Evolutionary conservation across 2,888 invertebrate species (phyloP), one percentile per base, ranked within the genome.

Genomic region (Zhuqinia jingwanae): DNA sequence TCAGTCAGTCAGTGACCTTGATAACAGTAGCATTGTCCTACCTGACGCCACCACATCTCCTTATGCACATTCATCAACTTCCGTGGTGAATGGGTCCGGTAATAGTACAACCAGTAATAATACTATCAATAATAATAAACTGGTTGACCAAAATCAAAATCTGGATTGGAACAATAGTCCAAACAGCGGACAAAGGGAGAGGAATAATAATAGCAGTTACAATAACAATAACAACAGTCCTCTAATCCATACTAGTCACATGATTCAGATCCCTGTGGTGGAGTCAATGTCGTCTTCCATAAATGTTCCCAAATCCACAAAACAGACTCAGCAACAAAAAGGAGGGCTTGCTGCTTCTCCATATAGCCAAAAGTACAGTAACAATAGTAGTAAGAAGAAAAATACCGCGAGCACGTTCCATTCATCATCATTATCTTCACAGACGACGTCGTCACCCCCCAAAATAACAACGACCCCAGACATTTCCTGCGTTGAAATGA

Each of bases 191-290:
- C 25, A 53, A 53, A 68, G 42, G 65, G 45, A 25, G 25, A 10
- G 47, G 25, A 70, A 70, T 47, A 47, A 47, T 70, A 70, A 70
- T n/a, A 47, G 53, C 50, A 63, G 78, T 17, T 42, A 13, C 27
- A 70, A 70, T 25, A 47, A 53, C 20, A 63, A 30, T 30, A 82
- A 63, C 53, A 63, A 60, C 56, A 25, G 77, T 45, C 87, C 63
- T 22, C 50, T 78, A 65, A 85, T 77, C 45, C 75, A 85, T 68
- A 87, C 88, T 88, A 88, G 88, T 88, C 88, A 88, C 56, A 84
- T 88, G 78, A 87, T 87, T 65, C 87, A 87, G 42, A 84, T 87
- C 53, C 84, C 87, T 6, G 84, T 87, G 27, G 79, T 63, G 63
- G 87, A 81, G 58, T 30, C 81, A 60, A 13, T 36, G 36, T 36